Conservation (phyloP, 2,888 invertebrate genomes). For the Chydorus sphaericus region DNA sequence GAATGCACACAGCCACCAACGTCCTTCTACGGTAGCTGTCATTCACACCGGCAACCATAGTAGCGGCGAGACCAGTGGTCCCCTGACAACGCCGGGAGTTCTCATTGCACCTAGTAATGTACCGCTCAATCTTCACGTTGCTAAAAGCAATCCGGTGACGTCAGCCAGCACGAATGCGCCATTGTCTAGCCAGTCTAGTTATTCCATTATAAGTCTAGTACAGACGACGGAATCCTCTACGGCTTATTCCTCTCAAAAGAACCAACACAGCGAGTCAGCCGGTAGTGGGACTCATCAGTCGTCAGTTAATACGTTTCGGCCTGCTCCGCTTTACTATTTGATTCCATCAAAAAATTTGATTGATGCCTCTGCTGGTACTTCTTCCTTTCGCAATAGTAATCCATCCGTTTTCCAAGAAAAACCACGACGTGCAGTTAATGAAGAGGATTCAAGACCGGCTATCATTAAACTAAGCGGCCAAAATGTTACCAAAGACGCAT, state of each 20-base stretch:
- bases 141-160: neutral
- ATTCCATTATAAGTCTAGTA: conserved; percentile 9
- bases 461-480: no score
- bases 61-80: neutral
- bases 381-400: neutral
- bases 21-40: conserved; percentile 6
- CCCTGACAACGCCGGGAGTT: neutral
- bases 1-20: neutral
- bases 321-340: conserved; percentile 11
- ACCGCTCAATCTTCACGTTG: conserved; percentile 7
- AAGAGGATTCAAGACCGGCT: neutral
- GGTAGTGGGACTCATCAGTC: no score
- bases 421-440: no score
- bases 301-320: neutral
- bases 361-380: conserved; percentile 13
- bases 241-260: conserved; percentile 10
- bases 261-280: no score
- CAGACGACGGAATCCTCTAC: neutral
- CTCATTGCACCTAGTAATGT: conserved; percentile 1
- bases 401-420: no score
- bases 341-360: conserved; percentile 17
- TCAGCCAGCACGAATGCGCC: neutral
- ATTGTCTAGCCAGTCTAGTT: neutral
- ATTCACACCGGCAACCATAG: conserved; percentile 8
- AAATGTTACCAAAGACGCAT: no score